A percentile compares a stretch with the other conserved stretches of the same genome.
Evolutionary conservation across 2,113 vertebrate species (phyloP).

Genomic region (Isichthys henryi): DNA sequence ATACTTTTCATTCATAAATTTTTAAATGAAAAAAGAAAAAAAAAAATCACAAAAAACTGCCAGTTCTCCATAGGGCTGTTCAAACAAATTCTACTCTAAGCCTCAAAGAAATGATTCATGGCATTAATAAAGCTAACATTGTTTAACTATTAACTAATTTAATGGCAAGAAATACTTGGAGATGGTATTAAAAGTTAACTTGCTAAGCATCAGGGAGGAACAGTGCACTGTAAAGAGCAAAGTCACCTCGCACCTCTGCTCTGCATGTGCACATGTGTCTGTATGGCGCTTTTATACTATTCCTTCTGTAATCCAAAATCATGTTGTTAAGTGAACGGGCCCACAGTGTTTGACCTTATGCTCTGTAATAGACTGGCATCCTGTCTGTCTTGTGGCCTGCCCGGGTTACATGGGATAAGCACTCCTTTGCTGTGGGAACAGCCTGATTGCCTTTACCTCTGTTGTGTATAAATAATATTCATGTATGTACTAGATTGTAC

Average conservation of each 20-base stretch:
- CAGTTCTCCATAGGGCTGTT: background rate
- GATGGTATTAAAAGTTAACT: background rate
- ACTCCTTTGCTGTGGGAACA: background rate
- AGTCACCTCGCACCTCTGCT: background rate
- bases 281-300: background rate
- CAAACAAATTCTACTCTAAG: background rate
- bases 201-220: background rate
- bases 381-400: background rate
- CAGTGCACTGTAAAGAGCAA: background rate
- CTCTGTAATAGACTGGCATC: background rate
- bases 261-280: background rate
- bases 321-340: background rate
- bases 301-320: background rate
- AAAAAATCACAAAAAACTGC: background rate
- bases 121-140: background rate
- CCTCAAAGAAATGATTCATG: background rate
- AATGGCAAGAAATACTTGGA: background rate
- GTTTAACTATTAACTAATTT: background rate
- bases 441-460: background rate
- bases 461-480: background rate
- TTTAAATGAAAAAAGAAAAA: background rate
- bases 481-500: background rate
- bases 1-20: slow-evolving; percentile 3
- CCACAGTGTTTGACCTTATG: background rate
- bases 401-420: background rate